Evolutionary conservation across 2,797 vertebrate genomes (phyloP).

Genomic region (Trematomus bernacchii): DNA sequence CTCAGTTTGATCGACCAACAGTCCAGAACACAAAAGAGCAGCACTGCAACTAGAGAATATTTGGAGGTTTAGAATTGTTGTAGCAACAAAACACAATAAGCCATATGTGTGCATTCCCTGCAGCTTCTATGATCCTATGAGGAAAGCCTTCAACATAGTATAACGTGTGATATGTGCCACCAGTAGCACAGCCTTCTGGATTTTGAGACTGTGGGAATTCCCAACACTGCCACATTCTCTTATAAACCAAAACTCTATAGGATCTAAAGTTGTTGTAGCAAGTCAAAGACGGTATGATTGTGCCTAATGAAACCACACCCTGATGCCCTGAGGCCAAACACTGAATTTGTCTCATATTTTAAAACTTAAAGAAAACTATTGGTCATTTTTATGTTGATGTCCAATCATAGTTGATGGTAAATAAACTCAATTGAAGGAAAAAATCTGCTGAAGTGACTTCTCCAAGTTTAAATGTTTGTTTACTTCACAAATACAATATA

Average conservation of each 20-base stretch:
- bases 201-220: conserved; percentile 9
- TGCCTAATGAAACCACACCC: not conserved
- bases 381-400: too few species aligned
- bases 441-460: not conserved
- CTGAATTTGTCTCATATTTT: too few species aligned
- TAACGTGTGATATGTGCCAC: not conserved
- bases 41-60: too few species aligned
- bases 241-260: not conserved
- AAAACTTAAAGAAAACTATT: too few species aligned
- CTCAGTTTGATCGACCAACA: not conserved
- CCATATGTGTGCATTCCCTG: not conserved
- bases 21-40: not conserved
- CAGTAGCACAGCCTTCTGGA: not conserved
- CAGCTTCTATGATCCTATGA: not conserved
- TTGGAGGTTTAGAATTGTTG: too few species aligned
- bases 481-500: not conserved
- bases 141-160: not conserved
- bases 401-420: too few species aligned
- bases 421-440: too few species aligned
- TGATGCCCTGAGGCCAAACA: too few species aligned
- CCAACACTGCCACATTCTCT: not conserved
- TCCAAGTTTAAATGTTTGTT: not conserved
- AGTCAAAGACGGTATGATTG: too few species aligned
- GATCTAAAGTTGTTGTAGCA: not conserved
- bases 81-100: too few species aligned